Conservation (phyloP, 2,797 vertebrate genomes). For the Jordanella pulchra region DNA sequence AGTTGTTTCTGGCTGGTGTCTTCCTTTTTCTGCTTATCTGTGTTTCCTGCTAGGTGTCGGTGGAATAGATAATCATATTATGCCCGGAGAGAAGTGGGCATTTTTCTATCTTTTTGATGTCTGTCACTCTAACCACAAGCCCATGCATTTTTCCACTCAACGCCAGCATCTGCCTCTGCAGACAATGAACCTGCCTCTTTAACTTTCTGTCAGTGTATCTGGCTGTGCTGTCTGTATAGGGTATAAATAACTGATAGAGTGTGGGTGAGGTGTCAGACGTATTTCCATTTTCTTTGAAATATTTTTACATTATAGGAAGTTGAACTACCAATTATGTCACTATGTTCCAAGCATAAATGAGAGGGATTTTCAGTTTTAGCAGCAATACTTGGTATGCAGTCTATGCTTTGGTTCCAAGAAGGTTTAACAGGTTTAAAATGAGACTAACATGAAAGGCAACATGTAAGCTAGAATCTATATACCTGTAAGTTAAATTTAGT, state of each 20-base stretch:
- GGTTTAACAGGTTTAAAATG: slow-evolving; percentile 8
- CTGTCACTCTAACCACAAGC: slow-evolving; percentile 78
- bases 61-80: slow-evolving; percentile 50
- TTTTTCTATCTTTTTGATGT: slow-evolving; percentile 54
- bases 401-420: slow-evolving; percentile 21
- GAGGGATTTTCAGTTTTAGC: slow-evolving; percentile 27
- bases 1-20: slow-evolving; percentile 35
- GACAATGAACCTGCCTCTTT: slow-evolving; percentile 25
- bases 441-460: not conserved
- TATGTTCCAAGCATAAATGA: slow-evolving; percentile 18
- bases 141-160: slow-evolving; percentile 69
- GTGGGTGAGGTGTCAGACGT: slow-evolving; percentile 64
- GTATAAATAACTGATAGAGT: slow-evolving; percentile 73
- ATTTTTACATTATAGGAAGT: slow-evolving; percentile 42
- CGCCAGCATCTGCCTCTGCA: slow-evolving; percentile 25
- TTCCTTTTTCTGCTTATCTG: slow-evolving; percentile 29
- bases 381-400: not conserved
- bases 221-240: slow-evolving; percentile 31
- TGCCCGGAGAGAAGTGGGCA: slow-evolving; percentile 35
- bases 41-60: slow-evolving; percentile 42
- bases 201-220: slow-evolving; percentile 21
- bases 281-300: slow-evolving; percentile 69
- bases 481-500: not conserved
- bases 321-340: slow-evolving; percentile 19
- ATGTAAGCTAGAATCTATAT: not conserved